Base-by-base conservation (phyloP, 1,140 invertebrate genomes). In the Teleopsis dalmanni region DNA sequence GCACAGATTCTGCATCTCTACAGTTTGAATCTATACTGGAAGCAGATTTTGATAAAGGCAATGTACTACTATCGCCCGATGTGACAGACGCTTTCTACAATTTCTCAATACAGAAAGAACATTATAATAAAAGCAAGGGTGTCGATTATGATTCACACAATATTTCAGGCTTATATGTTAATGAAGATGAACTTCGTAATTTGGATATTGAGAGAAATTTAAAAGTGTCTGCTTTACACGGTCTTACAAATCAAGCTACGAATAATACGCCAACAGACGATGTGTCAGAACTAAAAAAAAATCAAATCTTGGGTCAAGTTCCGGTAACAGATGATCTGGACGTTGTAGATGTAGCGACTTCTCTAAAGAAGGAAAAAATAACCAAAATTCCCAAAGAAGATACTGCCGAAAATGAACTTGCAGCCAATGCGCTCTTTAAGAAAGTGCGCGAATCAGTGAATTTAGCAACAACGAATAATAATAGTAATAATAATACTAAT, bases 391-490 rank as follows among this genome's bases (percentile, higher is more conserved):
- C 38, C n/a, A 31, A 38, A 44, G 33, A 37, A n/a, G 23, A 8
- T 23, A 37, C 34, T 29, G 52, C 53, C 5, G 61, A 62, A 18
- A 70, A 68, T 38, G 70, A 72, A 42, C 49, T 72, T 43, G 62
- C 67, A 3, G 66, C 56, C 2, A 66, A 72, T 54, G 67, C 68
- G 0, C 55, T 72, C 8, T 72, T 72, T 23, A 71, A 68, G 31
- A 72, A 71, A 49, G 65, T 72, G 5, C 59, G 66, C n/a, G 62
- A 63, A 29, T 59, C 62, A 7, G 67, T 70, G 2, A 65, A 70
- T 19, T 31, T 55, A 49, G 57, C 66, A 44, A 69, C 66, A 56
- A 56, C 41, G 9, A 37, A 35, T 46, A 35, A 53, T 16, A 52
- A 33, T 3, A 36, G 13, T 22, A 22, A 26, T 22, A 33, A 8